These are phyloP conservation scores for Aldrovandia affinis DNA, from an alignment of 2,797 vertebrate genomes.

Conservation along the genomic window DNA sequence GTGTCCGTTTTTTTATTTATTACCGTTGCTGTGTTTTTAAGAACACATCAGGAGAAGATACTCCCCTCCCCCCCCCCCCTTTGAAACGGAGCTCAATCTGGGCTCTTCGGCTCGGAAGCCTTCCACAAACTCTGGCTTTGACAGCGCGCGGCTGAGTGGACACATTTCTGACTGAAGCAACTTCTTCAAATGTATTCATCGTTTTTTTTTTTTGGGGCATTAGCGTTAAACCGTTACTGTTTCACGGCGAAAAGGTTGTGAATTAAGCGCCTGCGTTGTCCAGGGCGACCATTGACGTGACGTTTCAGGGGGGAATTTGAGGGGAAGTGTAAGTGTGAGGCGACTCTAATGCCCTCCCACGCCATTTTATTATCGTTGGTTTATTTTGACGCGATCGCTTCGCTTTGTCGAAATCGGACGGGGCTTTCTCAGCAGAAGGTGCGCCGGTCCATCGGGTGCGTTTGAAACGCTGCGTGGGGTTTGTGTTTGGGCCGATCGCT, in stretches of 20 bases:
- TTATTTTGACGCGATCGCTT: slow-evolving; percentile 30
- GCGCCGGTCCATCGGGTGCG: background rate
- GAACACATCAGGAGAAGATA: slow-evolving; percentile 79
- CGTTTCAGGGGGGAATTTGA: slow-evolving; percentile 27
- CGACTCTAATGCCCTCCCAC: slow-evolving; percentile 19
- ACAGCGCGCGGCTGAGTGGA: slow-evolving; percentile 63
- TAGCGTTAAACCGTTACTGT: slow-evolving; percentile 32
- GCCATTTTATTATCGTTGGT: slow-evolving; percentile 25
- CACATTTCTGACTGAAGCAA: slow-evolving; percentile 58
- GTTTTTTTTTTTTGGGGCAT: slow-evolving; percentile 32
- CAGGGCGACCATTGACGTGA: slow-evolving; percentile 34
- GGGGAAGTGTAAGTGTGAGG: slow-evolving; percentile 37
- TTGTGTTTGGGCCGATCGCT: slow-evolving; percentile 61
- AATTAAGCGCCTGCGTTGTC: slow-evolving; percentile 39
- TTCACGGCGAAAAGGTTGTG: slow-evolving; percentile 46
- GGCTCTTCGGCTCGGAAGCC: slow-evolving; percentile 76
- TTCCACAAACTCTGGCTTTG: slow-evolving; percentile 78
- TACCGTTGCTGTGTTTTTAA: slow-evolving; percentile 76
- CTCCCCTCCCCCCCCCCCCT: slow-evolving; percentile 68
- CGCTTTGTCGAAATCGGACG: slow-evolving; percentile 15
- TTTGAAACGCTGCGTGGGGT: slow-evolving; percentile 5
- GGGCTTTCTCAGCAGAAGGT: background rate
- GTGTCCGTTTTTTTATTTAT: slow-evolving; percentile 81
- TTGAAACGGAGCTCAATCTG: slow-evolving; percentile 72
- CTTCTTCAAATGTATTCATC: slow-evolving; percentile 32